phyloP scores from a whole-genome alignment of 2,888 invertebrate genomes.

The Eupithecia subfuscata region DNA sequence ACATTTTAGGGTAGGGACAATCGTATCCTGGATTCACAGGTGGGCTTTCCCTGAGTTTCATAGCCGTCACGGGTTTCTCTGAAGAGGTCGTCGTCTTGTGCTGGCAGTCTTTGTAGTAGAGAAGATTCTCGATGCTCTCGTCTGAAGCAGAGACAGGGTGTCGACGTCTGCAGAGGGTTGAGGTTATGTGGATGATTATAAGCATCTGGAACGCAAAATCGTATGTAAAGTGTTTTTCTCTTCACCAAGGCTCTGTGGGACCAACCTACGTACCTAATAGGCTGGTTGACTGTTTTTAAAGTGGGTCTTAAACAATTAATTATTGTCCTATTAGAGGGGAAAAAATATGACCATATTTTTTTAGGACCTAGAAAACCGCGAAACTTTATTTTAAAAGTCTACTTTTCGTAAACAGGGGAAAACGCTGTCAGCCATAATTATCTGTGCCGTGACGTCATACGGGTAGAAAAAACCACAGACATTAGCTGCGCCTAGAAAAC shows the following conservation, averaged over 20 bases:
- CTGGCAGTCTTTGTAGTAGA: conserved; percentile 73
- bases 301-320: too few relatives aligned
- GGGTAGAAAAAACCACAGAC: too few relatives aligned
- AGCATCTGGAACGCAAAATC: conserved; percentile 58
- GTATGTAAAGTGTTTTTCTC: not conserved
- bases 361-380: too few relatives aligned
- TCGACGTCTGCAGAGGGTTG: conserved; percentile 49
- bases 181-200: conserved; percentile 55
- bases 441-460: too few relatives aligned
- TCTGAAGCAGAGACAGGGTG: conserved; percentile 58
- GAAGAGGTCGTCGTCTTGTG: conserved; percentile 35
- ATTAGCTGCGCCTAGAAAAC: too few relatives aligned
- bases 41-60: conserved; percentile 30
- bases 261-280: too few relatives aligned
- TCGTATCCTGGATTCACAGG: conserved; percentile 39
- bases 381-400: too few relatives aligned
- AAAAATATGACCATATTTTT: too few relatives aligned
- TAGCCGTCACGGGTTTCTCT: not conserved
- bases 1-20: conserved; percentile 69
- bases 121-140: conserved; percentile 73
- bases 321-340: too few relatives aligned
- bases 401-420: too few relatives aligned
- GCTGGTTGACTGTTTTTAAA: too few relatives aligned
- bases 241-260: not conserved
- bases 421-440: too few relatives aligned